Conservation (phyloP, 1,140 invertebrate genomes). For the Drosophila elegans region DNA sequence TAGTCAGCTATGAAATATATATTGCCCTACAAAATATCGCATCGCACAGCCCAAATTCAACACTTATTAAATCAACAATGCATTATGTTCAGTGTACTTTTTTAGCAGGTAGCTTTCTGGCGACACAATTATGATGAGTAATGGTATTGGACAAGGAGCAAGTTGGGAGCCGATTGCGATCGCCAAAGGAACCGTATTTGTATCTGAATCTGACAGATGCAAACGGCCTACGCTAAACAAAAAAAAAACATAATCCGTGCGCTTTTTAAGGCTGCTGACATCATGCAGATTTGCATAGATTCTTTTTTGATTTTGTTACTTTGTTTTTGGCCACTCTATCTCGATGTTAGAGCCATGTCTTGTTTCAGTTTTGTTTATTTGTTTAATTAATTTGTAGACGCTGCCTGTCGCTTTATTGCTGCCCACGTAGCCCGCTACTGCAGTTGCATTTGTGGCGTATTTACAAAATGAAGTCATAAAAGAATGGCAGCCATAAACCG, state of each 20-base stretch:
- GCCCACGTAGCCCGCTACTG: slow-evolving; percentile 51
- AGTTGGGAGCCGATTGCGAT: slow-evolving; percentile 50
- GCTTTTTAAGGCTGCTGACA: slow-evolving; percentile 67
- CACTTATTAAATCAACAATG: no score
- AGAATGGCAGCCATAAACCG: slow-evolving; percentile 62
- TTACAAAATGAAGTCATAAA: slow-evolving; percentile 76
- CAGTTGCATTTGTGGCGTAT: slow-evolving; percentile 54
- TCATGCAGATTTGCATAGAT: slow-evolving; percentile 77
- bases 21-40: no score
- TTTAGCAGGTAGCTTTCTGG: slow-evolving; percentile 33
- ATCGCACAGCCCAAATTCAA: no score
- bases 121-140: slow-evolving; percentile 75
- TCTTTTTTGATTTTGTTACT: slow-evolving; percentile 5
- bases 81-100: slow-evolving; percentile 6
- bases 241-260: slow-evolving; percentile 26
- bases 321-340: slow-evolving; percentile 28
- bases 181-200: slow-evolving; percentile 38
- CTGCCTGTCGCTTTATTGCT: slow-evolving; percentile 56
- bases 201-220: slow-evolving; percentile 54
- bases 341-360: slow-evolving; percentile 45
- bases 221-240: slow-evolving; percentile 31
- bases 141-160: slow-evolving; percentile 57
- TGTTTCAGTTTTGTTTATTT: slow-evolving; percentile 63
- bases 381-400: slow-evolving; percentile 78
- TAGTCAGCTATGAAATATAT: no score